Evolutionary conservation across 2,797 vertebrate species (phyloP).

Genomic region (Dendrocincla fuliginosa): DNA sequence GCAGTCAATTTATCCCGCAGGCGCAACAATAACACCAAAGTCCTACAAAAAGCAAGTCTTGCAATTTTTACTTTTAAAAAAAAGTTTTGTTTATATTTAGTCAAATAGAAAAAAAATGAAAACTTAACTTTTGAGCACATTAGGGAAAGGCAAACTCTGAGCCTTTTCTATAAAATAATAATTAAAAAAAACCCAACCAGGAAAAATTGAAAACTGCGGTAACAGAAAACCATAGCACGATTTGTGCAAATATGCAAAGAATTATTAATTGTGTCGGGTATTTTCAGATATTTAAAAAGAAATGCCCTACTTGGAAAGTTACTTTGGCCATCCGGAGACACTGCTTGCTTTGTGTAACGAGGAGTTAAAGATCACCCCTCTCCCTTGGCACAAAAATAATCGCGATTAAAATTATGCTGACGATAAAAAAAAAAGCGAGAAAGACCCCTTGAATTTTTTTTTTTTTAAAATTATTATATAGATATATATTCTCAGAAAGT

Average conservation of each 20-base stretch:
- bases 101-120: not conserved
- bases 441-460: not conserved
- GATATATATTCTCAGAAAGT: not conserved
- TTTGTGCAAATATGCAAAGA: not conserved
- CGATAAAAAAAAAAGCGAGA: not conserved
- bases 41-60: not conserved
- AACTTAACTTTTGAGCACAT: not conserved
- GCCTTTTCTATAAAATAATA: not conserved
- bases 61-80: not conserved
- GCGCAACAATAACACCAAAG: not conserved
- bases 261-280: not conserved
- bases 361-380: constrained; percentile 34
- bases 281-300: not conserved
- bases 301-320: constrained; percentile 46
- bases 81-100: not conserved
- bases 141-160: not conserved
- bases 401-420: not conserved
- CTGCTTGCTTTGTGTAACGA: not conserved
- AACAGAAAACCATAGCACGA: not conserved
- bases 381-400: constrained; percentile 4
- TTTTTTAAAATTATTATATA: not conserved
- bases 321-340: constrained; percentile 24
- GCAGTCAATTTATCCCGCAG: not conserved
- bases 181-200: not conserved
- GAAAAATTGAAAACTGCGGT: accelerated